Evolutionary conservation across 92 coral and sea anemone genomes (phyloP), one percentile per base, ranked within the genome.

Genomic region (Zoanthus solanderi): DNA sequence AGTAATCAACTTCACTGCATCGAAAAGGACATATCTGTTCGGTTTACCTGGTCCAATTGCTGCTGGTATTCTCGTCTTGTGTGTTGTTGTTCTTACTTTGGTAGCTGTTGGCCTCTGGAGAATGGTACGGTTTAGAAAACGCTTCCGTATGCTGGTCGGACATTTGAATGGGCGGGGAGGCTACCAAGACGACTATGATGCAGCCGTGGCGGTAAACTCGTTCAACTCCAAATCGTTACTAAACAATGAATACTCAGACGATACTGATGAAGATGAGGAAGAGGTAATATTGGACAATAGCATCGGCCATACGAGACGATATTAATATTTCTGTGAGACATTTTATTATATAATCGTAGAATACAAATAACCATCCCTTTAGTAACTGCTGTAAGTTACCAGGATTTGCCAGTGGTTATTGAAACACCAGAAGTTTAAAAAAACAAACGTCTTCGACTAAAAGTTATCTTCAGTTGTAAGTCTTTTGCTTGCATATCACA

Each of bases 221-320:
- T 97, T 97, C 50, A 97, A 97, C 56, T 97, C 99, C 10, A 97
- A 97, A 84, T 96, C 99, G 87, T 84, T 97, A 85, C 91, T 97
- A 13, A 91, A 91, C 81, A 92, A 95, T 78, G 99, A 97, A 68
- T 95, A 95, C 84, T 95, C 98, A 32, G 99, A 97, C 75, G 99
- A 97, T 68, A 94, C 97, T 28, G 99, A 97, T 18, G 99, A 97
- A 32, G 99, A 97, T 37, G 99, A 97, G 60, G 96, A 94, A 57
- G 99, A 97, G 46, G 93, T 93, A 15, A 91, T 93, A 79, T 63
- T 93, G 47, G 98, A 95, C 52, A 92, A 90, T 57, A 79, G 73
- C 52, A 89, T 30, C 66, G 86, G 82, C 61, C 87, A 84, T 71
- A 75, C 56, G 61, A 76, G 76, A 29, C 83, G 89, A 86, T 86